Evolutionary conservation across 2,888 invertebrate genomes (phyloP).

Genomic region (Chrysotoxum bicinctum): DNA sequence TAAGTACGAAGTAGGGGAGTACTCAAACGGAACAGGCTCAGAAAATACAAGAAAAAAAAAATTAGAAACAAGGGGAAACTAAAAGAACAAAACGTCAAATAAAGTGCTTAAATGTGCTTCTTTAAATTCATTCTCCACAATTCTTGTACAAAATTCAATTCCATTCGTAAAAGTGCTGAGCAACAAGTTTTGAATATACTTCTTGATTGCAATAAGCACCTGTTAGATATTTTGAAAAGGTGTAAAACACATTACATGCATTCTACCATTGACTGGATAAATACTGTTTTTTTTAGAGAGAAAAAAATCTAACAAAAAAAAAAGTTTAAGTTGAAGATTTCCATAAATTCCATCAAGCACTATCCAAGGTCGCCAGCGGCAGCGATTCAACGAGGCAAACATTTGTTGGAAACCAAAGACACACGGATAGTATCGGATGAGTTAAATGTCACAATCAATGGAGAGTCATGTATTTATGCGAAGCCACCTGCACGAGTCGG

Average conservation of each 20-base stretch:
- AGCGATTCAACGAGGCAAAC: neutral
- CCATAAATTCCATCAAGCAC: neutral
- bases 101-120: neutral
- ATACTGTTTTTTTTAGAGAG: too few species aligned
- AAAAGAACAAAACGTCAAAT: neutral
- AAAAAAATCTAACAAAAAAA: neutral
- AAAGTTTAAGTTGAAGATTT: neutral
- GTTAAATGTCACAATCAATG: slow-evolving; percentile 41
- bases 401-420: slow-evolving; percentile 7
- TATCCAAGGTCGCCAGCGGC: neutral
- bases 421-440: slow-evolving; percentile 5
- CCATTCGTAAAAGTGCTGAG: neutral
- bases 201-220: neutral
- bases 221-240: too few species aligned
- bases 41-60: neutral
- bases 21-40: too few species aligned
- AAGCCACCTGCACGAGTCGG: slow-evolving; percentile 57
- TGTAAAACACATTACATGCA: too few species aligned
- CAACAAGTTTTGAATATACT: neutral
- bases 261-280: too few species aligned
- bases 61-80: neutral
- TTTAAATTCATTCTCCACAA: neutral
- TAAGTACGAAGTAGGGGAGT: neutral
- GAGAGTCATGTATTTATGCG: neutral
- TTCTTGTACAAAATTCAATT: neutral